Percentiles rank a stretch among this genome's conserved stretches.
These are phyloP conservation scores for Epinotia nisella DNA, from an alignment of 2,888 invertebrate genomes.

Conservation along the genomic window DNA sequence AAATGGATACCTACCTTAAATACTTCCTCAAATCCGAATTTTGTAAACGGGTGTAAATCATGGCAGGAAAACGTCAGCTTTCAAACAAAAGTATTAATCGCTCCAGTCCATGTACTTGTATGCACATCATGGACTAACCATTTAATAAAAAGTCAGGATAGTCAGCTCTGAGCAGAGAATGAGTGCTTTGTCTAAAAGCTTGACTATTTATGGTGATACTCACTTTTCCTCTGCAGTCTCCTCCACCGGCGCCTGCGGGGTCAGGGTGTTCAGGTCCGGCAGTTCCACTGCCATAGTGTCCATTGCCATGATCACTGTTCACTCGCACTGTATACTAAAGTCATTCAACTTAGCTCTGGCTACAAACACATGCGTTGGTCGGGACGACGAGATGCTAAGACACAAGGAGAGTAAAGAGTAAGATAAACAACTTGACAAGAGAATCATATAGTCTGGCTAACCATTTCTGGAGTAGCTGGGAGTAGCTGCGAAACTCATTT, in stretches of 20 bases:
- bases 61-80: no score
- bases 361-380: slow-evolving; percentile 4
- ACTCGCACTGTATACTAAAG: slow-evolving; percentile 51
- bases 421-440: no score
- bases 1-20: background rate
- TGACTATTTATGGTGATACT: slow-evolving; percentile 55
- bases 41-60: no score
- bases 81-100: no score
- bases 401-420: background rate
- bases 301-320: slow-evolving; percentile 74
- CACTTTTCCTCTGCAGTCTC: slow-evolving; percentile 81
- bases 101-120: no score
- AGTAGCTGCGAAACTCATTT: no score
- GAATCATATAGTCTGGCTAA: no score
- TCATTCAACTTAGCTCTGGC: slow-evolving; percentile 49
- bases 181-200: background rate
- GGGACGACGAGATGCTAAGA: background rate
- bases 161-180: background rate
- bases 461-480: no score
- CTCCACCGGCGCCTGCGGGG: slow-evolving; percentile 68
- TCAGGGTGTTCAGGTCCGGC: slow-evolving; percentile 74
- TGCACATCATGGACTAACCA: no score
- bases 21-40: background rate
- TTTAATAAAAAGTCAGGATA: no score
- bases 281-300: slow-evolving; percentile 82